Base-by-base conservation (phyloP, 1,140 invertebrate genomes). In the Rhynchophorus ferrugineus region DNA sequence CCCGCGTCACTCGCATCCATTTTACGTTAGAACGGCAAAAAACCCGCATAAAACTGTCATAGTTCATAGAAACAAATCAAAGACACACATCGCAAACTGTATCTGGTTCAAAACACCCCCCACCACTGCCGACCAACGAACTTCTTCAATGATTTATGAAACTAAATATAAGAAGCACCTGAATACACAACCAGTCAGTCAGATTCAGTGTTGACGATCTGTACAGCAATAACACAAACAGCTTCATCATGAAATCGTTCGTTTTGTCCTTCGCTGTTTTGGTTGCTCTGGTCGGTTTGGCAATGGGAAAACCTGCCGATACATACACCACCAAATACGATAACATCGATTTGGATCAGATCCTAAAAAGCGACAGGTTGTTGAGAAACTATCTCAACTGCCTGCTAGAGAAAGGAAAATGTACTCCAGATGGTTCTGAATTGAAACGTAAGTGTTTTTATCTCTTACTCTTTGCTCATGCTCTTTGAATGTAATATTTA, bases 251-350 rank as follows among this genome's bases (percentile, higher is more conserved):
- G 24, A 29, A 29, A 29, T 29, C 24, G 24, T 5, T 29, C 11
- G 24, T 29, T 29, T 5, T 5, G 24, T 29, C 5, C 11, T 29
- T 29, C 5, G 24, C 11, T 5, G 24, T 29, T 29, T 29, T 29
- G 24, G 24, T 29, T 6, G 24, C 24, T 5, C 5, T 29, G 24
- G 11, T 29, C 24, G 24, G 24, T 29, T 29, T 29, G 24, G 5
- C 24, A 5, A 11, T 11, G 11, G 24, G 5, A 5, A 29, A 11
- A 29, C 24, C 24, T 29, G 24, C 5, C 24, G 24, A 29, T 29
- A 77, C 75, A 51, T 87, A 87, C 60, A 82, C 82, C 0, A 77
- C 75, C 14, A 85, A 82, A 65, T 87, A 78, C 59, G 85, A 87
- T 63, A 80, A 81, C 56, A 70, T 87, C 21, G 69, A 87, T 64